Conservation (phyloP, 64 coral and sea anemone genomes). For the Platygyra sinensis region DNA sequence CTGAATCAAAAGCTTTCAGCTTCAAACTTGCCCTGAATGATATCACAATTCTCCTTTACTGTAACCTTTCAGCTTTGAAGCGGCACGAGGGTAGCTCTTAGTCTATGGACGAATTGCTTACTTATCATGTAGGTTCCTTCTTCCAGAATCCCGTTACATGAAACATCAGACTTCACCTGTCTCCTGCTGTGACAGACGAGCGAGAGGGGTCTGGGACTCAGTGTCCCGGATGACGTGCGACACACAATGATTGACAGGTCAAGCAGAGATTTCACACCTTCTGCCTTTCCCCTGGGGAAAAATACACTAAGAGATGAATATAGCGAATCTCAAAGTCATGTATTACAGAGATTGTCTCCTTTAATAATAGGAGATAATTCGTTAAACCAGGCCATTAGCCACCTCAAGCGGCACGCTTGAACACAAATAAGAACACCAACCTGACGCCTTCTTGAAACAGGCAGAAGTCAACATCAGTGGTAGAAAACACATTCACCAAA, state of each 20-base stretch:
- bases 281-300: constrained; percentile 59
- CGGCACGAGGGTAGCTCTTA: neutral
- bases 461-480: constrained; percentile 93
- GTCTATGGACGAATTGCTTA: constrained; percentile 6
- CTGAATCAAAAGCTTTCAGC: too few species aligned
- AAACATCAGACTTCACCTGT: constrained; percentile 77
- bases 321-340: too few species aligned
- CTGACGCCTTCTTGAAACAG: constrained; percentile 86
- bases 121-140: constrained; percentile 92
- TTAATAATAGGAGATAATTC: too few species aligned
- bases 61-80: neutral
- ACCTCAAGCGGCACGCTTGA: too few species aligned
- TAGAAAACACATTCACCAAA: constrained; percentile 82
- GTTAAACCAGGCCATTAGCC: too few species aligned
- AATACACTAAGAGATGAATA: neutral
- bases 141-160: constrained; percentile 77
- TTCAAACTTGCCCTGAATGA: too few species aligned
- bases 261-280: constrained; percentile 62
- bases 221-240: constrained; percentile 64
- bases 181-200: constrained; percentile 80
- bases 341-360: too few species aligned
- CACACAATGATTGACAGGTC: constrained; percentile 90
- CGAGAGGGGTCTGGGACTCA: constrained; percentile 66
- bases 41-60: too few species aligned
- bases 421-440: neutral